Conservation (phyloP, 2,888 invertebrate genomes). For the Allygus modestus region DNA sequence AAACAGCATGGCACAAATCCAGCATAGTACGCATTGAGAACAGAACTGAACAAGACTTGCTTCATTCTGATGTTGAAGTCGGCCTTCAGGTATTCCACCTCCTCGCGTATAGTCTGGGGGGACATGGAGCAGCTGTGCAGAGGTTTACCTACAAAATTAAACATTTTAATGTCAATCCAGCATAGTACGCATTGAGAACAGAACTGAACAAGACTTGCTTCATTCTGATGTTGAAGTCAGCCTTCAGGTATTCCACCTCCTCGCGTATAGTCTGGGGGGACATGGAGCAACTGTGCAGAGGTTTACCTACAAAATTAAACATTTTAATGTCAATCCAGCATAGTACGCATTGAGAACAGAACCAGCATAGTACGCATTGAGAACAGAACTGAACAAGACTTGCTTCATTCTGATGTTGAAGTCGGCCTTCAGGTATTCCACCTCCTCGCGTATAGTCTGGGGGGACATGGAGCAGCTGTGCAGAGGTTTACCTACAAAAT, state of each 20-base stretch:
- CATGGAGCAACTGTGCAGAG: conserved; percentile 87
- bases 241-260: conserved; percentile 90
- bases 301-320: conserved; percentile 83
- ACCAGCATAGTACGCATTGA: conserved; percentile 92
- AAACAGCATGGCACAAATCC: conserved; percentile 94
- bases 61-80: conserved; percentile 95
- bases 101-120: conserved; percentile 85
- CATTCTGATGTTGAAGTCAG: conserved; percentile 93
- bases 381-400: conserved; percentile 89
- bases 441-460: conserved; percentile 87
- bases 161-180: conserved; percentile 92
- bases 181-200: conserved; percentile 90
- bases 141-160: conserved; percentile 80
- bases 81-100: conserved; percentile 89
- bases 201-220: conserved; percentile 93
- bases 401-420: conserved; percentile 94
- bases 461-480: conserved; percentile 88
- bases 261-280: conserved; percentile 85
- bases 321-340: conserved; percentile 92
- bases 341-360: conserved; percentile 94
- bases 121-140: conserved; percentile 88
- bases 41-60: conserved; percentile 90
- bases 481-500: conserved; percentile 78
- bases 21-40: conserved; percentile 91
- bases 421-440: conserved; percentile 89